These are phyloP conservation scores for Rousettus leschenaultii DNA, from an alignment of 2,113 vertebrate species.

Conservation along the genomic window DNA sequence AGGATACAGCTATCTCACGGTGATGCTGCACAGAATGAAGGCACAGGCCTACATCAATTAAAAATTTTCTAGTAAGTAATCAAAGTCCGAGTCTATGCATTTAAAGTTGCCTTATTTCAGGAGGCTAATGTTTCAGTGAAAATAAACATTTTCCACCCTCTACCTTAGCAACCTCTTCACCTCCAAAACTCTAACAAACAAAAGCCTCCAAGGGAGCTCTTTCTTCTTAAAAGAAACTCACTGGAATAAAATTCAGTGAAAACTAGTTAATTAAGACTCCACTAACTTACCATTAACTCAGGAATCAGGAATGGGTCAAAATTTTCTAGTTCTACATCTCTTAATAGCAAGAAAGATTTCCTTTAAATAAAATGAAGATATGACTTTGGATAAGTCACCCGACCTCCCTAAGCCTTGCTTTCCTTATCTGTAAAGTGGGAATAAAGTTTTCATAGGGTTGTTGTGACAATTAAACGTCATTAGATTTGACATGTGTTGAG, in stretches of 20 bases:
- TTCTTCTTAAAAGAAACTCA: neutral
- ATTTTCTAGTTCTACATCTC: neutral
- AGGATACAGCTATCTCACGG: neutral
- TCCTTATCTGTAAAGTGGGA: neutral
- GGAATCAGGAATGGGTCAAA: neutral
- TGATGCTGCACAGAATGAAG: neutral
- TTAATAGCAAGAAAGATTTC: neutral
- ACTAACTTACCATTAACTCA: neutral
- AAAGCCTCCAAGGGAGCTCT: neutral
- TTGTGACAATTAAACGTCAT: neutral
- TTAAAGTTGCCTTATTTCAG: neutral
- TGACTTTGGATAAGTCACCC: neutral
- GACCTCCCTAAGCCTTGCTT: neutral
- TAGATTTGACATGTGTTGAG: neutral
- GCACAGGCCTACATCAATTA: neutral
- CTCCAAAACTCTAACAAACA: neutral
- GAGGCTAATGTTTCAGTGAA: neutral
- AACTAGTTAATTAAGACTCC: neutral
- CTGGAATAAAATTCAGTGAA: neutral
- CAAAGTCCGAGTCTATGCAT: neutral
- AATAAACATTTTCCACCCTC: neutral
- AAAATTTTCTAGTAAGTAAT: neutral
- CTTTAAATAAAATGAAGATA: neutral
- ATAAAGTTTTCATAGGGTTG: neutral
- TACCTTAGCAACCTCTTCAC: neutral